A percentile compares a stretch with the other conserved stretches of the same genome.
Conservation (phyloP, 1,140 invertebrate species). For the roundworm (Caenorhabditis elegans) region DNA sequence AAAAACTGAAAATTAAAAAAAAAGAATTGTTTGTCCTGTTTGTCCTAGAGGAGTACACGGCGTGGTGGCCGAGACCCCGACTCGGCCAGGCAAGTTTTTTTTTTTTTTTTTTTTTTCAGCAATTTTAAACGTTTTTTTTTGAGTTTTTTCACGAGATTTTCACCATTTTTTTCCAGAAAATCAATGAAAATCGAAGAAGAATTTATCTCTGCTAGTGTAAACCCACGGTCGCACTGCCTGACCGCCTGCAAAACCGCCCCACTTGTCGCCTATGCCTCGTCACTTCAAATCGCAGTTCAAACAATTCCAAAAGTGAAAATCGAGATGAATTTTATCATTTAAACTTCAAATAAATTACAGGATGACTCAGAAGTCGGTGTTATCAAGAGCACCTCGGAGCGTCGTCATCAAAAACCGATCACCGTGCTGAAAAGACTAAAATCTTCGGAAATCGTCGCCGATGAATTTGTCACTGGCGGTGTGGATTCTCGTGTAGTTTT, state of each 20-base stretch:
- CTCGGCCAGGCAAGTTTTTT: neutral
- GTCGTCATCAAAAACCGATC: constrained; percentile 27
- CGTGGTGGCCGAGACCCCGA: neutral
- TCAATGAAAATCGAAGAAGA: constrained; percentile 29
- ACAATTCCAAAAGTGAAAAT: constrained; percentile 25
- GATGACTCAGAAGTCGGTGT: neutral
- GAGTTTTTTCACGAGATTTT: neutral
- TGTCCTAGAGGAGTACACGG: neutral
- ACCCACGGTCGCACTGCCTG: constrained; percentile 26
- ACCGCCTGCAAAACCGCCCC: neutral
- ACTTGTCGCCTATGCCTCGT: constrained; percentile 3
- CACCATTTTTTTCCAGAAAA: neutral
- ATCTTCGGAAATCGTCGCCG: neutral
- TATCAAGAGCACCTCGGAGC: neutral
- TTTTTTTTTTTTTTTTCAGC: too few relatives aligned
- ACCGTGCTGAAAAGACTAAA: constrained; percentile 30
- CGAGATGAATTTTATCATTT: neutral
- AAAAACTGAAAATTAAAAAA: neutral
- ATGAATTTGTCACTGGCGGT: constrained; percentile 39
- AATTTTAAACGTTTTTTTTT: neutral
- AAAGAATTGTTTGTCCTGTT: neutral
- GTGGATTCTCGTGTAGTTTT: neutral
- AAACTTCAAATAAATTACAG: neutral
- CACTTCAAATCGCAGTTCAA: constrained; percentile 5
- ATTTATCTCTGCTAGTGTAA: constrained; percentile 27